A percentile compares a stretch with the other conserved stretches of the same genome.
Evolutionary conservation across 2,888 invertebrate species (phyloP).

Genomic region (Podabrus alpinus): DNA sequence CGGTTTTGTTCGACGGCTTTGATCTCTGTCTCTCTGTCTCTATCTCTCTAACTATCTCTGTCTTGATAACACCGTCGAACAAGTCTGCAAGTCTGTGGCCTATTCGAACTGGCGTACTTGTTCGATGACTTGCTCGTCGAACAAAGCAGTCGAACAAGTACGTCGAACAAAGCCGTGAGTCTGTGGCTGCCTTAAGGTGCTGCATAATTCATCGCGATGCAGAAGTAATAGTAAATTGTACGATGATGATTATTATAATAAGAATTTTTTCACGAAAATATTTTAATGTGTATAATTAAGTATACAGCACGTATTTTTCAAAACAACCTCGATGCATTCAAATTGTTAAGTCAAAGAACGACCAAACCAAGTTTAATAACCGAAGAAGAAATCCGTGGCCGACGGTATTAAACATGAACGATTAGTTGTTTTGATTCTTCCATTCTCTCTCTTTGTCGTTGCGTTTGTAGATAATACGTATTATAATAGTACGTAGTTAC

Average conservation of each 20-base stretch:
- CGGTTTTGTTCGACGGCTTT: no score
- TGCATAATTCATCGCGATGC: background rate
- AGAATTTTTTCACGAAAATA: background rate
- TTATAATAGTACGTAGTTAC: constrained; percentile 10
- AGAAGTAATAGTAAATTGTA: background rate
- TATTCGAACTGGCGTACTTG: no score
- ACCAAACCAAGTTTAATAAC: constrained; percentile 26
- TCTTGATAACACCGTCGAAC: no score
- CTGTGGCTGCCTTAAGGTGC: no score
- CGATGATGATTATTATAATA: background rate
- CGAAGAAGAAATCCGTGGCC: constrained; percentile 23
- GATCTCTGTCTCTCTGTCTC: no score
- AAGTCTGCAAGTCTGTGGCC: no score
- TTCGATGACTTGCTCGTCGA: no score
- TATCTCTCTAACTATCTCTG: no score
- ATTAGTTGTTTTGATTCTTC: constrained; percentile 29
- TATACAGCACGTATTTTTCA: background rate
- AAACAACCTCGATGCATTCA: constrained; percentile 10
- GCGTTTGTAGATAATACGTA: background rate
- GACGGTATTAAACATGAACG: constrained; percentile 13
- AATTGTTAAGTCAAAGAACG: constrained; percentile 15
- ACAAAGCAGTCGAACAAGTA: no score
- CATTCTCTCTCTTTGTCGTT: constrained; percentile 14
- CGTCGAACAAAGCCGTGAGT: no score
- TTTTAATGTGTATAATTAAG: background rate